Evolutionary conservation across 2,797 vertebrate species (phyloP).

Genomic region (Poecilia wingei): DNA sequence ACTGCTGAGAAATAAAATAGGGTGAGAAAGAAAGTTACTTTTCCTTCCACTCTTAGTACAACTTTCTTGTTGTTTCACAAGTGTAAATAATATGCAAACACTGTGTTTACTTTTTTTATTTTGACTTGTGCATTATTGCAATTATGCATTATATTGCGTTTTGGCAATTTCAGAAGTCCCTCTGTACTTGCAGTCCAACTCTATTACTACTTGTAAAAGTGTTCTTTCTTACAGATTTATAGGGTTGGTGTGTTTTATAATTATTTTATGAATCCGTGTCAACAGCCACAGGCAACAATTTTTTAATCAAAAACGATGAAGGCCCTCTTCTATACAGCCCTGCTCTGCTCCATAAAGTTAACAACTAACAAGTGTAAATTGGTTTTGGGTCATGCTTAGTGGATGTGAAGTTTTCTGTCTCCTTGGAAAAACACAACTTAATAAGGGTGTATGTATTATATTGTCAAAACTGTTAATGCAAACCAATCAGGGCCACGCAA

Average conservation of each 20-base stretch:
- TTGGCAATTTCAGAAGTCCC: background rate
- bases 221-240: background rate
- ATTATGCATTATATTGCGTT: background rate
- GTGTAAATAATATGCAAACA: background rate
- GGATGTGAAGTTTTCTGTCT: background rate
- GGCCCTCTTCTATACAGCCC: background rate
- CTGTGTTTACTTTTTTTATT: background rate
- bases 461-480: background rate
- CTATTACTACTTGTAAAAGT: background rate
- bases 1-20: background rate
- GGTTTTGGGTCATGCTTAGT: background rate
- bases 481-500: background rate
- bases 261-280: background rate
- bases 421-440: background rate
- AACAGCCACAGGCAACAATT: background rate
- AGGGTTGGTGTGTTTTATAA: background rate
- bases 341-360: background rate
- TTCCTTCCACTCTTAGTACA: background rate
- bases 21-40: background rate
- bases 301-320: background rate
- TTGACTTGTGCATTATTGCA: background rate
- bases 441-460: background rate
- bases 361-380: background rate
- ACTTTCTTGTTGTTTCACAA: background rate
- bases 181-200: background rate